Conservation (phyloP, 2,888 invertebrate species). For the Cyclophora albipunctata region DNA sequence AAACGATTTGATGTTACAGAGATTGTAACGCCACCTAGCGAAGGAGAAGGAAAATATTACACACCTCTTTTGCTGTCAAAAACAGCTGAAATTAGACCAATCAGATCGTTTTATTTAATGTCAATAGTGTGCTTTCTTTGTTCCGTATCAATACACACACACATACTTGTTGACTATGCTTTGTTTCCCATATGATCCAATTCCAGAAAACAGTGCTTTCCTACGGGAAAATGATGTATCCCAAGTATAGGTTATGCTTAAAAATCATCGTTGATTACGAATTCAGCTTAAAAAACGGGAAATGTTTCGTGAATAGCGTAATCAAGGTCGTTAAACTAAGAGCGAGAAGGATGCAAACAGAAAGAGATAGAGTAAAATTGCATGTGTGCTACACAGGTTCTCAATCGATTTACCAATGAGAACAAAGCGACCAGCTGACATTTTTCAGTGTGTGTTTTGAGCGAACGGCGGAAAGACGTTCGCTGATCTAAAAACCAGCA, state of each 20-base stretch:
- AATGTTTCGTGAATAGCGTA: constrained; percentile 26
- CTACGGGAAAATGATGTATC: constrained; percentile 10
- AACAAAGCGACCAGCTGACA: constrained; percentile 64
- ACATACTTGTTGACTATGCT: constrained; percentile 55
- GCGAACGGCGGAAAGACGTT: constrained; percentile 47
- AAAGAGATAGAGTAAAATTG: constrained; percentile 31
- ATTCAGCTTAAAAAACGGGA: constrained; percentile 18
- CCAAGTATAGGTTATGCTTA: constrained; percentile 3
- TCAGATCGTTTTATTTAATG: constrained; percentile 34
- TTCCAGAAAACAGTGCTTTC: constrained; percentile 16
- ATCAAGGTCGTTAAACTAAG: constrained; percentile 51
- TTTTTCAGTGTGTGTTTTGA: constrained; percentile 52
- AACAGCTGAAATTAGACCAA: constrained; percentile 67
- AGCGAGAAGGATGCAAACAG: constrained; percentile 43
- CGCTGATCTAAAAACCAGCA: constrained; percentile 35
- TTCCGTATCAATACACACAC: constrained; percentile 35
- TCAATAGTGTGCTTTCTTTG: constrained; percentile 50
- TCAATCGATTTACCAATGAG: constrained; percentile 73
- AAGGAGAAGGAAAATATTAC: constrained; percentile 5
- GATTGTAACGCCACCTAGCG: constrained; percentile 48
- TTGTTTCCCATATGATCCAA: constrained; percentile 63
- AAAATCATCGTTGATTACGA: constrained; percentile 13
- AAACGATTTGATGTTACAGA: constrained; percentile 36
- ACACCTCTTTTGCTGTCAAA: constrained; percentile 42
- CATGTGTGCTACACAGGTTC: constrained; percentile 44